Percentiles rank a stretch among this genome's conserved stretches.
These are phyloP conservation scores for Gorilla gorilla DNA, from an alignment of 2,113 vertebrate genomes.

Conservation along the genomic window DNA sequence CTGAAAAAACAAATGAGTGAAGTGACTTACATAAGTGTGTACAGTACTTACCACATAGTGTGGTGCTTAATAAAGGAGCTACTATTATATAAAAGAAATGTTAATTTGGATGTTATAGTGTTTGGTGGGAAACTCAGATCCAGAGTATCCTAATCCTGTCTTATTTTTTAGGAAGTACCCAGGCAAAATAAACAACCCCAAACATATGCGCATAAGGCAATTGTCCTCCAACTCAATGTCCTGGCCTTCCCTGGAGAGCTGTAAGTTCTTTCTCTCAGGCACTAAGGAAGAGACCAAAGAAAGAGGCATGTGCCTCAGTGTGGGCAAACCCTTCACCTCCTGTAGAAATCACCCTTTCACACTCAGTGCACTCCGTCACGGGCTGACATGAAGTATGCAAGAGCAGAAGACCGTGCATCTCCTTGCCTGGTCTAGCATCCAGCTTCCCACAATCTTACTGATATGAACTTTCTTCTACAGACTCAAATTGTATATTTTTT, in stretches of 20 bases:
- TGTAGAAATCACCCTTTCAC: background rate
- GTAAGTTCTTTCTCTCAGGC: background rate
- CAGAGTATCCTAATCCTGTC: background rate
- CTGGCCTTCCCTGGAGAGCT: background rate
- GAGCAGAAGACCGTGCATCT: background rate
- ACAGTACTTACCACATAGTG: background rate
- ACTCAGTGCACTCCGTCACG: background rate
- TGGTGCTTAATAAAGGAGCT: background rate
- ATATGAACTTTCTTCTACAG: background rate
- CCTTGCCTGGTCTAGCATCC: background rate
- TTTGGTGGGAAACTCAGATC: background rate
- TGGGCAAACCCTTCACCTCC: background rate
- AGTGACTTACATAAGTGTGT: background rate
- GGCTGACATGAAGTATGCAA: rapidly evolving
- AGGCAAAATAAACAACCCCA: background rate
- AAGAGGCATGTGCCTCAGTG: background rate
- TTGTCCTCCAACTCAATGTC: background rate
- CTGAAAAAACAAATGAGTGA: background rate
- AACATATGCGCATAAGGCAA: background rate
- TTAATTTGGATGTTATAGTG: background rate
- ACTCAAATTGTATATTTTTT: background rate
- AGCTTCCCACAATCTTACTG: background rate
- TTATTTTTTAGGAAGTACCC: background rate
- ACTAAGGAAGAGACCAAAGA: background rate
- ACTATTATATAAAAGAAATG: background rate